Conservation (phyloP, 2,797 vertebrate species). For the Bovichtus variegatus region DNA sequence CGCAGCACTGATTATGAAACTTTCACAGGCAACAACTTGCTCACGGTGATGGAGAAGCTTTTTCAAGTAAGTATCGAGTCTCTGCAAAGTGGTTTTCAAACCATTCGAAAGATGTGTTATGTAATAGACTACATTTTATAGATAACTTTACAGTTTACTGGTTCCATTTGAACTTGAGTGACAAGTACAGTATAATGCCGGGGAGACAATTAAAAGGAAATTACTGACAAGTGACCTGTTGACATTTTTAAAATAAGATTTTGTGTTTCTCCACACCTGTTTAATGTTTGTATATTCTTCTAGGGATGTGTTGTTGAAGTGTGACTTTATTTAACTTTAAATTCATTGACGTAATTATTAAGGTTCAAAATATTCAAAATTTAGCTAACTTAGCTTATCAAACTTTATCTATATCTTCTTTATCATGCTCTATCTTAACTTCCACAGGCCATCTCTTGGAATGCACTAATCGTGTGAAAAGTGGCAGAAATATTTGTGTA, state of each 20-base stretch:
- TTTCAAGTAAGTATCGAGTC: constrained; percentile 14
- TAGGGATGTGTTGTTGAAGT: neutral
- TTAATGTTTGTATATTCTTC: neutral
- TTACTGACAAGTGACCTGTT: neutral
- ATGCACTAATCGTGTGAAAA: neutral
- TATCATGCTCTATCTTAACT: neutral
- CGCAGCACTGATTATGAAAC: constrained; percentile 20
- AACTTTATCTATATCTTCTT: neutral
- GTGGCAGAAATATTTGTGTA: neutral
- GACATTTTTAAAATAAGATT: neutral
- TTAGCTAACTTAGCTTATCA: neutral
- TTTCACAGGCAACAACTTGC: constrained; percentile 23
- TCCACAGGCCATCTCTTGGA: neutral
- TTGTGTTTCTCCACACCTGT: neutral
- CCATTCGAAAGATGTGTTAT: constrained; percentile 12
- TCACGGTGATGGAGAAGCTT: constrained; percentile 9
- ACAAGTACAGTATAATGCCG: neutral
- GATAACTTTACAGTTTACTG: neutral
- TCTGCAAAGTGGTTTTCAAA: constrained; percentile 29
- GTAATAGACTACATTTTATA: neutral
- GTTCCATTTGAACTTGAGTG: neutral
- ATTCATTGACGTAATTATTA: neutral
- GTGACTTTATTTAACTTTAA: neutral
- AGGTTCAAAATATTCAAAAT: neutral
- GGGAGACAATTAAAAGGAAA: neutral